Percentiles rank a stretch among this genome's conserved stretches.
These are phyloP conservation scores for Daboia siamensis DNA, from an alignment of 2,113 vertebrate genomes.

Conservation along the genomic window DNA sequence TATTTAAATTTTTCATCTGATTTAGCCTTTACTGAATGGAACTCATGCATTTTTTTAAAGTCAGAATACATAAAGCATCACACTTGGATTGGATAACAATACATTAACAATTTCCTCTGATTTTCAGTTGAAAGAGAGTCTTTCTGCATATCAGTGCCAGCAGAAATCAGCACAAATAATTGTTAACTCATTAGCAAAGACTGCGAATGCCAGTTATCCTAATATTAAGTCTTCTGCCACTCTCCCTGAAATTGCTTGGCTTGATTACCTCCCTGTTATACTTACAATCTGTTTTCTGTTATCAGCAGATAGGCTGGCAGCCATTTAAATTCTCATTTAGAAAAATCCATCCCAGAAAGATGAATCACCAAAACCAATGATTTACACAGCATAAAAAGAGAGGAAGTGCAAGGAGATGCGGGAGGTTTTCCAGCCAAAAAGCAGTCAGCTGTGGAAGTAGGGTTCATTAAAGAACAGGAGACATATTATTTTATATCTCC, in stretches of 20 bases:
- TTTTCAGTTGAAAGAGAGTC: constrained; percentile 50
- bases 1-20: not conserved
- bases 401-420: fast-evolving
- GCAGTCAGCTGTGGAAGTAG: not conserved
- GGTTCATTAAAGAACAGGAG: not conserved
- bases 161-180: constrained; percentile 66
- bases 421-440: not conserved
- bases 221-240: constrained; percentile 65
- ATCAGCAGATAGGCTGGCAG: constrained; percentile 56
- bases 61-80: not conserved
- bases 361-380: constrained; percentile 15
- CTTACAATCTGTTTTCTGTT: constrained; percentile 72
- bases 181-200: constrained; percentile 67
- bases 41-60: not conserved
- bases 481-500: not conserved
- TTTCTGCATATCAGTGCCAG: constrained; percentile 47
- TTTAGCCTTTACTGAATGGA: not conserved
- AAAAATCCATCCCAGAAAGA: constrained; percentile 26
- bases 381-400: constrained; percentile 32
- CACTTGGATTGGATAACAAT: constrained; percentile 23
- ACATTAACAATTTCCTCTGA: constrained; percentile 29
- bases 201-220: constrained; percentile 46
- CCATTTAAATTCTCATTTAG: constrained; percentile 61
- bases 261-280: constrained; percentile 59
- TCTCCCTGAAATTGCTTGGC: constrained; percentile 62